phyloP scores from a whole-genome alignment of 1,140 invertebrate genomes.

The honey bee (Apis mellifera) region Amel_HAv3.1 CM009942.2:9154001-9154500 shows the following conservation, averaged over 20 bases:
- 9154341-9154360: neutral
- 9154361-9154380: too few relatives aligned
- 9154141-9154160: neutral
- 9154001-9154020: slow-evolving; percentile 59
- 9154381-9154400: too few relatives aligned
- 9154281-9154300: slow-evolving; percentile 68
- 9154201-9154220: slow-evolving; percentile 66
- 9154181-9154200: slow-evolving; percentile 75
- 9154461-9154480: slow-evolving; percentile 54
- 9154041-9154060: slow-evolving; percentile 25
- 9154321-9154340: neutral
- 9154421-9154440: neutral
- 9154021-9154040: slow-evolving; percentile 30
- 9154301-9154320: slow-evolving; percentile 53
- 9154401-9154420: too few relatives aligned
- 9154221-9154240: slow-evolving; percentile 39
- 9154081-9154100: neutral
- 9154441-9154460: slow-evolving; percentile 32
- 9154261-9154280: slow-evolving; percentile 62
- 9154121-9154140: slow-evolving; percentile 18
- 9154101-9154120: neutral
- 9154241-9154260: slow-evolving; percentile 42
- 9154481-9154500: slow-evolving; percentile 31
- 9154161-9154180: slow-evolving; percentile 63
- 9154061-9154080: slow-evolving; percentile 46